A percentile compares a stretch with the other conserved stretches of the same genome.
These are phyloP conservation scores for Podiceps cristatus DNA, from an alignment of 2,113 vertebrate genomes.

Conservation along the genomic window DNA sequence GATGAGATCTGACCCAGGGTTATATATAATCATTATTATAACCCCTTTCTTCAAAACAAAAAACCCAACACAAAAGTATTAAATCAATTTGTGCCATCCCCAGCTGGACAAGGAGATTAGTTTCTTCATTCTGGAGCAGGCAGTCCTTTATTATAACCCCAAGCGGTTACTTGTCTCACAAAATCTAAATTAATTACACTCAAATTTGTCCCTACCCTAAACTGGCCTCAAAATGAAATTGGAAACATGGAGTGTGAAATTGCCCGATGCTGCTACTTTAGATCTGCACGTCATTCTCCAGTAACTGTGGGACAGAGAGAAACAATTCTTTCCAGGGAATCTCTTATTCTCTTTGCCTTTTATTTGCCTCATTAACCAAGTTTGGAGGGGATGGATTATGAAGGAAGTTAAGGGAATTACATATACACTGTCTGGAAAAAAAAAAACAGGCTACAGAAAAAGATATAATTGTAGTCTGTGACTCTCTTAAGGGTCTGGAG, in stretches of 20 bases:
- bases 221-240: slow-evolving; percentile 66
- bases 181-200: slow-evolving; percentile 71
- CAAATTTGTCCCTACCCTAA: slow-evolving; percentile 64
- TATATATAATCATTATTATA: slow-evolving; percentile 27
- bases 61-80: not conserved
- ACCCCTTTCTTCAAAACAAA: slow-evolving; percentile 24
- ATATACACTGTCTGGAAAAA: not conserved
- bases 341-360: slow-evolving; percentile 36
- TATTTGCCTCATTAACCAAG: slow-evolving; percentile 38
- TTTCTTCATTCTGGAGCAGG: slow-evolving; percentile 41
- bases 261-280: slow-evolving; percentile 14
- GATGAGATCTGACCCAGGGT: not conserved
- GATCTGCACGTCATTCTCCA: not conserved
- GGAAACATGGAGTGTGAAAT: slow-evolving; percentile 56
- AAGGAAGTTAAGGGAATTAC: slow-evolving; percentile 16
- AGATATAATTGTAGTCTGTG: not conserved
- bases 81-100: slow-evolving; percentile 55
- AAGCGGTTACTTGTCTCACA: slow-evolving; percentile 59
- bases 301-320: not conserved
- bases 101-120: slow-evolving; percentile 32
- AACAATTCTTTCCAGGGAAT: slow-evolving; percentile 47
- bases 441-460: not conserved
- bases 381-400: slow-evolving; percentile 29
- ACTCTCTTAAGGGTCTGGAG: not conserved
- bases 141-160: slow-evolving; percentile 61